Base-by-base conservation (phyloP, 2,888 invertebrate genomes). In the Megaustenia siamemsis region DNA sequence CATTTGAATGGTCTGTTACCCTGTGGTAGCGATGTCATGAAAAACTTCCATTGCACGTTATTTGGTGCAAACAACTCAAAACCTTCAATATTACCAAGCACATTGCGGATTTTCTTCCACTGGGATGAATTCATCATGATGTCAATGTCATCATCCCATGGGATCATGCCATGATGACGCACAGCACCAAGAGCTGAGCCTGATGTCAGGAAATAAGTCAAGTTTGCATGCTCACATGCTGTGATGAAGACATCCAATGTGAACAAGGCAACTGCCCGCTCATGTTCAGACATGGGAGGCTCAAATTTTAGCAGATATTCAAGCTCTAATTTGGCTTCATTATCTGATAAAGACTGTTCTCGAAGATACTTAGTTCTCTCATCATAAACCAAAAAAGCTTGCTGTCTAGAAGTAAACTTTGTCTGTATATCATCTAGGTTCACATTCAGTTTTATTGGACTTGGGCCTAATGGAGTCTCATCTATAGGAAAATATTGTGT, bases 81-180 rank as follows among this genome's bases (percentile, higher is more conserved):
- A n/a, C 87, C 86, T 15, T 88, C 87, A 12, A 88, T 77, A 60
- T 85, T 85, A 35, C 86, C 76, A n/a, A 90, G 83, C 0, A 89
- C 87, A 15, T 84, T 79, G 12, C 80, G 75, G 21, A 88, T 77
- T 28, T 76, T 60, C 15, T 78, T 69, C 86, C 88, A 88, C 40
- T 90, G 83, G 3, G 88, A 87, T 38, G 84, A 86, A 76, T 89
- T 89, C 73, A 91, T 81, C 8, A 88, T 86, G 21, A 91, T 79
- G 69, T 91, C 91, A 15, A 89, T 83, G 73, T 91, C 91, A 76
- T 91, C 91, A 82, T 91, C 91, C 91, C 91, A 91, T 18, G 90
- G 90, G 45, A 90, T 88, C 63, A 89, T 85, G n/a, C 89, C 90
- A 80, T 90, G 90, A 76, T 90, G 90, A 32, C 87, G 86, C n/a